phyloP scores from a whole-genome alignment of 2,113 vertebrate species.

The Corythornis vintsioides region DNA sequence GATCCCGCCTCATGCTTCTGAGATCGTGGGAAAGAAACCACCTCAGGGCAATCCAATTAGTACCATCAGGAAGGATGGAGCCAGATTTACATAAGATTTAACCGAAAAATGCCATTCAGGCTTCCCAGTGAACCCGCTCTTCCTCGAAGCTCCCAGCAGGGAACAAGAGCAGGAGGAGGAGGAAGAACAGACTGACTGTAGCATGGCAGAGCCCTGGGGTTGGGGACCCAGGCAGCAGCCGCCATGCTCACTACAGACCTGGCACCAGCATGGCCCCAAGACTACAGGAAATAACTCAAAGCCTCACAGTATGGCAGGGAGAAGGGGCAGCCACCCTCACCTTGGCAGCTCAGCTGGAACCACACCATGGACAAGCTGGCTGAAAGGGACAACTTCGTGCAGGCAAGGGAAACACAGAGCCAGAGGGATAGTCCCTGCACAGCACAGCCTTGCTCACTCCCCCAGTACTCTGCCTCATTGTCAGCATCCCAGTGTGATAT shows the following conservation, averaged over 20 bases:
- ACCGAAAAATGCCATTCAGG: slow-evolving; percentile 52
- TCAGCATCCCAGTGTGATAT: neutral
- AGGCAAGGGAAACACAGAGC: neutral
- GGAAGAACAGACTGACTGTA: neutral
- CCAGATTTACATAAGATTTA: slow-evolving; percentile 61
- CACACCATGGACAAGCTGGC: neutral
- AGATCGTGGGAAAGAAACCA: neutral
- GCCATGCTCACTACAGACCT: neutral
- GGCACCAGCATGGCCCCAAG: rapidly evolving
- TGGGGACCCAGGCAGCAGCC: neutral
- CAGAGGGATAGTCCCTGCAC: neutral
- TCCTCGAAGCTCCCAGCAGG: neutral
- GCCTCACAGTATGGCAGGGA: neutral
- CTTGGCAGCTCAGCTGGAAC: neutral
- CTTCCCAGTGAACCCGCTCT: slow-evolving; percentile 22
- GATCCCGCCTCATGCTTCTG: neutral
- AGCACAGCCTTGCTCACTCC: neutral
- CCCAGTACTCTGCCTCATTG: neutral
- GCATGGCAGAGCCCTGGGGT: rapidly evolving
- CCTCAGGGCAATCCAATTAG: slow-evolving; percentile 30
- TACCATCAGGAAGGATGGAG: neutral
- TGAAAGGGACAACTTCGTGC: neutral
- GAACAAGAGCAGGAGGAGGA: neutral
- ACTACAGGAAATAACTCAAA: neutral
- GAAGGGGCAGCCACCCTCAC: neutral